Evolutionary conservation across 2,888 invertebrate genomes (phyloP).

Genomic region (Serrognathus titanus): DNA sequence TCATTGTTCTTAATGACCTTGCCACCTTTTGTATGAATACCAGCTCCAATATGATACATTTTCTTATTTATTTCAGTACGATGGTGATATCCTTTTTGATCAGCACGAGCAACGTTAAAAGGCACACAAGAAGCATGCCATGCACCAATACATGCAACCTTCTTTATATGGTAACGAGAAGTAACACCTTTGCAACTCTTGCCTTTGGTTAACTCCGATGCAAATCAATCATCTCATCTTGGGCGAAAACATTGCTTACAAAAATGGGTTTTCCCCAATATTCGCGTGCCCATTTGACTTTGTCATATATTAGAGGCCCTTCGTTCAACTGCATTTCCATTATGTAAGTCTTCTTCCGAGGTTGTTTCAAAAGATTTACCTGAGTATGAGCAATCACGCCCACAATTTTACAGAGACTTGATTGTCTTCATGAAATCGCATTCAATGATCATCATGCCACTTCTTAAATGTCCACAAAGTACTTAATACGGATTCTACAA

Average conservation of each 20-base stretch:
- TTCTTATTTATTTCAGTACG: slow-evolving; percentile 99
- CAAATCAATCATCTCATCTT: slow-evolving; percentile 99
- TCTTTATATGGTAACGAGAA: slow-evolving; percentile 99
- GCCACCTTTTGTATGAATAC: slow-evolving; percentile 79
- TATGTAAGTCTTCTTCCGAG: slow-evolving; percentile 99
- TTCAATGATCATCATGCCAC: too few relatives aligned
- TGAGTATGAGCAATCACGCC: too few relatives aligned
- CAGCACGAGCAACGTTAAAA: slow-evolving; percentile 98
- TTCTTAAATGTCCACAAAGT: too few relatives aligned
- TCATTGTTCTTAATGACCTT: slow-evolving; percentile 95
- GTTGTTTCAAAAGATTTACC: slow-evolving; percentile 94
- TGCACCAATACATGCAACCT: slow-evolving; percentile 99
- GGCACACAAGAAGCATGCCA: slow-evolving; percentile 99
- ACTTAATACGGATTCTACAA: too few relatives aligned
- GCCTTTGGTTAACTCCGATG: slow-evolving; percentile 99
- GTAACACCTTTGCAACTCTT: slow-evolving; percentile 99
- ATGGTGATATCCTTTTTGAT: slow-evolving; percentile 99
- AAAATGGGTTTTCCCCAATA: slow-evolving; percentile 94
- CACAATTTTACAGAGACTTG: too few relatives aligned
- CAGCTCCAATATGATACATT: slow-evolving; percentile 92
- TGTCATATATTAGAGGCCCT: slow-evolving; percentile 90
- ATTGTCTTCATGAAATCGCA: too few relatives aligned
- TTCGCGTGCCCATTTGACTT: slow-evolving; percentile 95
- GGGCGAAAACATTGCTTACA: slow-evolving; percentile 84
- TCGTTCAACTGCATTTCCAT: slow-evolving; percentile 99